Conservation (phyloP, 2,888 invertebrate genomes). For the Pimpla rufipes region DNA sequence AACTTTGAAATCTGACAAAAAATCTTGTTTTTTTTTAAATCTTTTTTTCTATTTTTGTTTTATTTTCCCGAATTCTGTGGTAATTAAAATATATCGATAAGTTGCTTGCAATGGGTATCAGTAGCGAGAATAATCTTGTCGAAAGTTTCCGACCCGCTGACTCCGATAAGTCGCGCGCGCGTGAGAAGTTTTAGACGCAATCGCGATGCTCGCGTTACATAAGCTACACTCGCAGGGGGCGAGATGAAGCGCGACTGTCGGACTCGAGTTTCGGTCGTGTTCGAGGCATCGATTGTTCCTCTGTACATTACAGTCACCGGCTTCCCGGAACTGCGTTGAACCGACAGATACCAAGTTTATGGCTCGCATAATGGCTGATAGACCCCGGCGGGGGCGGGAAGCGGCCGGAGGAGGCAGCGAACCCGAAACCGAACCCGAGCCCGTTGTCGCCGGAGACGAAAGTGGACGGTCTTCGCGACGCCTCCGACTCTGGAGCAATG, state of each 20-base stretch:
- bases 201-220: slow-evolving; percentile 7
- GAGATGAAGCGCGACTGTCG: neutral
- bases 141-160: slow-evolving; percentile 36
- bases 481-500: neutral
- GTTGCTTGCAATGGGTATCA: slow-evolving; percentile 28
- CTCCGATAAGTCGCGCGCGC: slow-evolving; percentile 32
- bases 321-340: slow-evolving; percentile 14
- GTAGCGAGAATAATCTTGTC: slow-evolving; percentile 34
- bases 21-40: no score
- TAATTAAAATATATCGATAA: no score
- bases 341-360: slow-evolving; percentile 33
- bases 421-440: neutral
- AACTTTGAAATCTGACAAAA: no score
- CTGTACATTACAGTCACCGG: neutral
- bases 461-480: neutral
- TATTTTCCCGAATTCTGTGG: slow-evolving; percentile 9
- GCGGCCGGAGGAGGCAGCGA: neutral
- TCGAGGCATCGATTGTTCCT: slow-evolving; percentile 34
- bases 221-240: slow-evolving; percentile 6
- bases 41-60: neutral
- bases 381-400: neutral
- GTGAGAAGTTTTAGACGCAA: slow-evolving; percentile 13
- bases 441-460: neutral
- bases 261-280: slow-evolving; percentile 3
- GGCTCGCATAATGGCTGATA: neutral